Evolutionary conservation across 1,140 invertebrate genomes (phyloP).

Genomic region (Drosophila bifasciata): DNA sequence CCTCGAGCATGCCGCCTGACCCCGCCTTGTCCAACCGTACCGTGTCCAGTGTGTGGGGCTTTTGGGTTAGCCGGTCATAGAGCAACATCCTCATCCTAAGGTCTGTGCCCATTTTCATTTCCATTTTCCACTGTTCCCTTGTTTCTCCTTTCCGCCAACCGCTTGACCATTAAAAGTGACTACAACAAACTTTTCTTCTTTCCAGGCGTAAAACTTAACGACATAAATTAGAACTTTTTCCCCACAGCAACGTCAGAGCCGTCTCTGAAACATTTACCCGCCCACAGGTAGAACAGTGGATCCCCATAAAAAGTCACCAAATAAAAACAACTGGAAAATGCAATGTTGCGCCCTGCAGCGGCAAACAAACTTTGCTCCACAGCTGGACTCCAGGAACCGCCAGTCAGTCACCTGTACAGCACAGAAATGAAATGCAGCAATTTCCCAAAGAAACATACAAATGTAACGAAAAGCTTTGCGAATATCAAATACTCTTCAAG

Average conservation of each 20-base stretch:
- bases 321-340: slow-evolving; percentile 62
- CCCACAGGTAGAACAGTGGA: slow-evolving; percentile 18
- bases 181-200: slow-evolving; percentile 52
- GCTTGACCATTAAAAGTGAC: slow-evolving; percentile 59
- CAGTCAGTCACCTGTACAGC: slow-evolving; percentile 33
- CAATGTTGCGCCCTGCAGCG: slow-evolving; percentile 46
- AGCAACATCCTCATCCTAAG: slow-evolving; percentile 18
- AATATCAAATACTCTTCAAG: not conserved
- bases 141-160: slow-evolving; percentile 11
- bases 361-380: slow-evolving; percentile 36
- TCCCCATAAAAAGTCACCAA: slow-evolving; percentile 19
- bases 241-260: slow-evolving; percentile 5
- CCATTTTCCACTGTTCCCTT: slow-evolving; percentile 19
- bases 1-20: slow-evolving; percentile 22
- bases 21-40: slow-evolving; percentile 13
- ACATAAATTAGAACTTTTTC: slow-evolving; percentile 72
- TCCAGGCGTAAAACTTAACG: slow-evolving; percentile 40
- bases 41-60: slow-evolving; percentile 19
- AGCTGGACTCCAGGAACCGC: slow-evolving; percentile 23
- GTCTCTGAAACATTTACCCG: not conserved
- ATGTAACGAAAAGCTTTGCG: not conserved
- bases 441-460: not conserved
- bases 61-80: slow-evolving; percentile 72
- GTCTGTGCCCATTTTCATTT: slow-evolving; percentile 35
- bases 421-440: not conserved